Conservation (phyloP, 2,797 vertebrate genomes). For the Thaleichthys pacificus region DNA sequence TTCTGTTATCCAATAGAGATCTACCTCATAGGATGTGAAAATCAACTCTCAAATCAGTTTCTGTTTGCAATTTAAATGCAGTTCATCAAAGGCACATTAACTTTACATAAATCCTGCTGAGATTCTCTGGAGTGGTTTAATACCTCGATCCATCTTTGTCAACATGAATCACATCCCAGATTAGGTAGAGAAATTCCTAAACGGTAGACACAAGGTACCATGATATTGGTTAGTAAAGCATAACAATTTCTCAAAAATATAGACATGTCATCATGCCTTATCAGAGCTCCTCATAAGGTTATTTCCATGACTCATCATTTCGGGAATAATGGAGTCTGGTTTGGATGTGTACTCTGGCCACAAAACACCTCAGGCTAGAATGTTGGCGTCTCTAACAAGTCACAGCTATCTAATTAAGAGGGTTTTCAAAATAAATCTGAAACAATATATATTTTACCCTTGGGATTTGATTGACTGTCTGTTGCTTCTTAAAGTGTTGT, state of each 20-base stretch:
- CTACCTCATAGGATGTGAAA: slow-evolving; percentile 63
- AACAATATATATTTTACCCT: not conserved
- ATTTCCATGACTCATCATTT: not conserved
- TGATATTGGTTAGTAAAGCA: not conserved
- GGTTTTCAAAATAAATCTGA: not conserved
- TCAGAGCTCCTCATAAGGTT: not conserved
- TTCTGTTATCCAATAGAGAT: slow-evolving; percentile 52
- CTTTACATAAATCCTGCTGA: slow-evolving; percentile 52
- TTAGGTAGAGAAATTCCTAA: not conserved
- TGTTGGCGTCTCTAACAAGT: not conserved
- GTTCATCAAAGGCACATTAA: slow-evolving; percentile 35
- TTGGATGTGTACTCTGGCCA: slow-evolving; percentile 3
- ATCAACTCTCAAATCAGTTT: slow-evolving; percentile 27
- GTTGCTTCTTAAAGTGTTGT: not conserved
- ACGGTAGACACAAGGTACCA: not conserved
- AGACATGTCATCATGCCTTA: not conserved
- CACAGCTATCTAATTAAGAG: slow-evolving; percentile 7
- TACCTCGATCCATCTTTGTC: slow-evolving; percentile 35
- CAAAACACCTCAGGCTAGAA: not conserved
- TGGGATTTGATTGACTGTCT: not conserved
- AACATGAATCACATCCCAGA: slow-evolving; percentile 17
- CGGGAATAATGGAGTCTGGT: slow-evolving; percentile 22
- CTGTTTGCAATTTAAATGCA: slow-evolving; percentile 30
- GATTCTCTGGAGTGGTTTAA: slow-evolving; percentile 35
- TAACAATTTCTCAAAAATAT: not conserved